Evolutionary conservation across 2,888 invertebrate genomes (phyloP).

Genomic region (Charanyca ferruginea): DNA sequence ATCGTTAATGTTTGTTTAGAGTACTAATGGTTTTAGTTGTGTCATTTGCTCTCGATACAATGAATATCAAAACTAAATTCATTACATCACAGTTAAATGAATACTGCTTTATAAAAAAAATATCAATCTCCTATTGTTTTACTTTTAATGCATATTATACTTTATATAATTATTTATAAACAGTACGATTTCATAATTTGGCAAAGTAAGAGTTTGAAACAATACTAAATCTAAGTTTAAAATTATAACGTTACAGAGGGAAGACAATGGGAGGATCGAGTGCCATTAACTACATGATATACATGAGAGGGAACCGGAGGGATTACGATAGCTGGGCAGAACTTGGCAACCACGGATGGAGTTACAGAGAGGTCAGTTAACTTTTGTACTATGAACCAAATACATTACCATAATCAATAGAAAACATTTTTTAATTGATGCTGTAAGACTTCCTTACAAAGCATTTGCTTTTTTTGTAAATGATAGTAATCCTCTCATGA

Average conservation of each 20-base stretch:
- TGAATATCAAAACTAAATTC: no score
- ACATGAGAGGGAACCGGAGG: conserved; percentile 90
- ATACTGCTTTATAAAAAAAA: no score
- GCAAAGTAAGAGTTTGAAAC: not conserved
- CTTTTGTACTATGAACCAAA: not conserved
- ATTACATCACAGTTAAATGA: no score
- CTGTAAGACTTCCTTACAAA: no score
- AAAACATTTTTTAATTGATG: no score
- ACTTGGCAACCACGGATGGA: conserved; percentile 92
- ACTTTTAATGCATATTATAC: not conserved
- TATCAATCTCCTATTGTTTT: not conserved
- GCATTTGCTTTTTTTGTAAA: no score
- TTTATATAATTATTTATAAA: not conserved
- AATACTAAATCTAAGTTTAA: not conserved
- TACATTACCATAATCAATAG: not conserved
- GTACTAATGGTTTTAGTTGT: not conserved
- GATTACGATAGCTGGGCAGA: conserved; percentile 93
- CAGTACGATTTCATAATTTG: conserved; percentile 49
- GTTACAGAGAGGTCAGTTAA: conserved; percentile 87
- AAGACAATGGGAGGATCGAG: conserved; percentile 93
- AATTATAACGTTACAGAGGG: conserved; percentile 81
- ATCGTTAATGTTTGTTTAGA: not conserved
- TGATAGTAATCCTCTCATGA: no score
- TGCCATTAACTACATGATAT: conserved; percentile 93
- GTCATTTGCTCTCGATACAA: not conserved